Percentiles rank a stretch among this genome's conserved stretches.
Conservation (phyloP, 2,888 invertebrate genomes). For the Rhimphoctona megacephalus region DNA sequence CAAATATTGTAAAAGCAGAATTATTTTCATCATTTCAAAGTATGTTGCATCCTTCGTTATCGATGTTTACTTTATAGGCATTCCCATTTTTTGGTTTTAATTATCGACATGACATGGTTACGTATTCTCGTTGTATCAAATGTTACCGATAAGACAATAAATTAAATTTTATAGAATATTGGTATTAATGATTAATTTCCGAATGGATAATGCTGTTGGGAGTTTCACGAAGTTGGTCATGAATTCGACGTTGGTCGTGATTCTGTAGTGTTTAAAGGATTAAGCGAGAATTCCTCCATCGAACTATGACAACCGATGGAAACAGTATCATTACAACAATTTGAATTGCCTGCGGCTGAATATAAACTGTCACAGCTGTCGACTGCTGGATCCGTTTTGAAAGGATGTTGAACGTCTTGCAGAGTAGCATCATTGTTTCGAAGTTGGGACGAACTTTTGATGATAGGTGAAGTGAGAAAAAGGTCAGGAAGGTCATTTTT, state of each 20-base stretch:
- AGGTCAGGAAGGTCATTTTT: not conserved
- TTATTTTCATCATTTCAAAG: not conserved
- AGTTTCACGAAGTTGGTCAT: too few species aligned
- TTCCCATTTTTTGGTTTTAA: not conserved
- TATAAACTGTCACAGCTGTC: conserved; percentile 66
- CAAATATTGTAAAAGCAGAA: not conserved
- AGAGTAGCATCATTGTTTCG: not conserved
- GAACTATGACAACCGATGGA: conserved; percentile 61
- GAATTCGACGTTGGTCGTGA: too few species aligned
- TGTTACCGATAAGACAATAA: conserved; percentile 27
- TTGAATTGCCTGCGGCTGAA: conserved; percentile 31
- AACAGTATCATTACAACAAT: conserved; percentile 38
- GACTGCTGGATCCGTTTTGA: conserved; percentile 1
- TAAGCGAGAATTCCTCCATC: conserved; percentile 72
- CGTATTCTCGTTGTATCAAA: conserved; percentile 17
- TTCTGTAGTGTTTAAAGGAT: conserved; percentile 10
- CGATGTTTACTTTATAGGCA: not conserved
- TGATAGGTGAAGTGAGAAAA: conserved; percentile 5
- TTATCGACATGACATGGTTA: conserved; percentile 4
- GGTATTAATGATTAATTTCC: not conserved
- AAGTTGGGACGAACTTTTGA: not conserved
- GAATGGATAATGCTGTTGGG: not conserved
- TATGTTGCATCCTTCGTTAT: not conserved
- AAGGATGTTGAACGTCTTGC: not conserved
- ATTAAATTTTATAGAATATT: conserved; percentile 36